Evolutionary conservation across 2,888 invertebrate genomes (phyloP), one percentile per base, ranked within the genome.

Genomic region (Gortyna flavago): DNA sequence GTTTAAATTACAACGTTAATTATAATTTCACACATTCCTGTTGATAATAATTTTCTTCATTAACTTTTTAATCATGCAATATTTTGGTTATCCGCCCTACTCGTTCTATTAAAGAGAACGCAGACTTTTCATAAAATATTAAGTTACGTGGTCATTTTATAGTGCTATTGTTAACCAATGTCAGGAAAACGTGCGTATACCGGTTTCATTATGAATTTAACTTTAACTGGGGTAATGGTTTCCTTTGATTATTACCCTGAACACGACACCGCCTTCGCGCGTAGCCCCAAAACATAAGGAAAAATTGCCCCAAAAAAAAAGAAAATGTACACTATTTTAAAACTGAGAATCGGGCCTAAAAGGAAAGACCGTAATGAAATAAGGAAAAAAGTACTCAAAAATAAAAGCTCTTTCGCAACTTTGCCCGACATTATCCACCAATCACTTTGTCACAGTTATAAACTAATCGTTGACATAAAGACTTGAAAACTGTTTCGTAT

Each of bases 211-310:
- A 64, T 65, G 69, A 81, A 81, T 44, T 77, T 65, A 71, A 84
- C 75, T 87, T 81, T 79, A 82, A 84, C 87, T 81, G 75, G 85
- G 83, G 80, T 72, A 84, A 86, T 87, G 81, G 83, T 80, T 86
- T 72, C 57, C 80, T 84, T 80, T 82, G 79, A 82, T 86, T 87
- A 83, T 87, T 81, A 72, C 86, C 72, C 78, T 61, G 76, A 82
- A 75, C 87, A 85, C 83, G 85, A 85, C 80, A 84, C 74, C 77
- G 75, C 77, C 81, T 86, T 77, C 35, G 29, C 41, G 57, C 59
- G 51, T 61, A 73, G 29, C 57, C 66, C 38, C 8, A 38, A 38
- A 62, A 72, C n/a, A 69, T 73, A 71, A 76, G 67, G 67, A 85
- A 75, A 73, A 73, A 1, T 61, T 81, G 66, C 3, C 21, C 44